Conservation (phyloP, 2,888 invertebrate species). For the Tryphoninae sp. region DNA sequence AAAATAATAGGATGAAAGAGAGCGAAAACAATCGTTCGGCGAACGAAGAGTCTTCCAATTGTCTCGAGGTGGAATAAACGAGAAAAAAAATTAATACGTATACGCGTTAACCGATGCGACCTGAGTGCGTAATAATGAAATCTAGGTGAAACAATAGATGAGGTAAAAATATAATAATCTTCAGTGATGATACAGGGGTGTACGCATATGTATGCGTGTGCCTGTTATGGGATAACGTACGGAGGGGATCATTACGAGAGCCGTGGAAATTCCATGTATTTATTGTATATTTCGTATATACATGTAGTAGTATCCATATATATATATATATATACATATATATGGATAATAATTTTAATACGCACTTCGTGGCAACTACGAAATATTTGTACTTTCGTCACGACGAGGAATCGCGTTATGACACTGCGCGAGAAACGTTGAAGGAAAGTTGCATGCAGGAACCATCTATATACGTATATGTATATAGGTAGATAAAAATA, state of each 20-base stretch:
- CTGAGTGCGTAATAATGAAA: constrained; percentile 53
- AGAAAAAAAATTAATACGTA: neutral
- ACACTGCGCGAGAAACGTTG: constrained; percentile 30
- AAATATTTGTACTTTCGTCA: constrained; percentile 42
- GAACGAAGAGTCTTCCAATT: constrained; percentile 17
- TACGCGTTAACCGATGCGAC: constrained; percentile 11
- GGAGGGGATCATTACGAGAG: constrained; percentile 50
- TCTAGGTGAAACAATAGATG: constrained; percentile 52
- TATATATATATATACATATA: constrained; percentile 18
- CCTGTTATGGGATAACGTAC: constrained; percentile 46
- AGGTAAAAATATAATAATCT: constrained; percentile 44
- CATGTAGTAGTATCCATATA: neutral
- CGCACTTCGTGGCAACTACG: constrained; percentile 23
- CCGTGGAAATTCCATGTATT: constrained; percentile 35
- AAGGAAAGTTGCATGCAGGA: neutral
- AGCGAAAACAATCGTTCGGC: constrained; percentile 16
- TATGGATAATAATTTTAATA: constrained; percentile 23
- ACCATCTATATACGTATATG: no score
- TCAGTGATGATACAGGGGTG: neutral
- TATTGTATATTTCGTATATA: no score
- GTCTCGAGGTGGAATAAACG: constrained; percentile 2
- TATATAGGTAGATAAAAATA: no score
- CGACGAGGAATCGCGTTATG: constrained; percentile 31
- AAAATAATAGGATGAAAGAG: constrained; percentile 7
- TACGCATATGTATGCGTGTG: constrained; percentile 5